Evolutionary conservation across 1,140 invertebrate species (phyloP).

Genomic region (Drosophila kikkawai): DNA sequence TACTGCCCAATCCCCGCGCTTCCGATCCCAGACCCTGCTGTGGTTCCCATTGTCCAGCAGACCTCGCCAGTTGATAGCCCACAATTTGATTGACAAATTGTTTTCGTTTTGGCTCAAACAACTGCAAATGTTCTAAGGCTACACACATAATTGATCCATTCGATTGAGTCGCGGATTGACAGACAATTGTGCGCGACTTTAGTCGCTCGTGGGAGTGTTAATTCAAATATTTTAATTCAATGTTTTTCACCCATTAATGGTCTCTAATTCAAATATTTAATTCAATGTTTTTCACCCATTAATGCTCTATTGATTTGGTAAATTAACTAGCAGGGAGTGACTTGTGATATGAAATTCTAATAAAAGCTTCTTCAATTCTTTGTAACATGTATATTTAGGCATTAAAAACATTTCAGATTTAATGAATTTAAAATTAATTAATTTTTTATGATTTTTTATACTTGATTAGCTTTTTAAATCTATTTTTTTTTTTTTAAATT

Average conservation of each 20-base stretch:
- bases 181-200: conserved; percentile 38
- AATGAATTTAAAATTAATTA: neutral
- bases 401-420: neutral
- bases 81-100: conserved; percentile 73
- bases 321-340: neutral
- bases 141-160: conserved; percentile 51
- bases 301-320: conserved; percentile 8
- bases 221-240: conserved; percentile 9
- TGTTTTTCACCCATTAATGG: conserved; percentile 3
- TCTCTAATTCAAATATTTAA: conserved; percentile 6
- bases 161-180: conserved; percentile 47
- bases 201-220: conserved; percentile 24
- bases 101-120: conserved; percentile 33
- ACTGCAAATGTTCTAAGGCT: conserved; percentile 59
- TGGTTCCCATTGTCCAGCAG: conserved; percentile 23
- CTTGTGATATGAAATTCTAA: neutral
- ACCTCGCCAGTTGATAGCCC: conserved; percentile 27
- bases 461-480: neutral
- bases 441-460: neutral
- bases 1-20: neutral
- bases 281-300: conserved; percentile 1
- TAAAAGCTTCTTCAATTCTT: neutral
- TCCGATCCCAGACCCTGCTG: neutral
- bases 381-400: neutral
- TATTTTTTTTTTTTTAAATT: neutral